Evolutionary conservation across 2,797 vertebrate species (phyloP), one percentile per base, ranked within the genome.

Genomic region (Sus cebifrons): DNA sequence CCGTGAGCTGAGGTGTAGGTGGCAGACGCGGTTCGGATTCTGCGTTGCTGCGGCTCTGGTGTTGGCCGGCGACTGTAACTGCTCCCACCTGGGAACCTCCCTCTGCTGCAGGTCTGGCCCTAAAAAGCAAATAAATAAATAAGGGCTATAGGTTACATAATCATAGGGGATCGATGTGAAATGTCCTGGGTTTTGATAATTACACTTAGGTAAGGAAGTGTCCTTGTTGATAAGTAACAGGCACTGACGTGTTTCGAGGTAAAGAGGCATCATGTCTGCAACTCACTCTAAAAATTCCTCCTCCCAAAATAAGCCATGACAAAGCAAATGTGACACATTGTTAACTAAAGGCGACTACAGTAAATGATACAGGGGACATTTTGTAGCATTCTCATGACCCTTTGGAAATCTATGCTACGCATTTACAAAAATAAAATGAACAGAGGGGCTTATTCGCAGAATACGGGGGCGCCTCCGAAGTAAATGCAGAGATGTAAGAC

Each of bases 331-430:
- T 60, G 21, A 25, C 36, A 86, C 71, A 91, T 79, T 89, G 4
- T 77, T 90, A 88, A 81, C 49, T 85, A 94, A 86, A 81, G 25
- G 79, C 78, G 62, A 83, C n/a, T 60, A 10, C 71, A 2, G 40
- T 18, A 68, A 84, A 89, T 71, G 5, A 27, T 68, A 68, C 13
- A 54, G 74, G 56, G 27, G 15, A 85, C 85, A 90, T 77, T 85
- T 79, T 95, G 7, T 83, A 44, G 36, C 83, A 62, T 73, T 96
- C 44, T 89, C 77, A 40, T 21, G 81, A 68, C 23, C 70, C 27
- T 92, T 89, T 75, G 44, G 27, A 82, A 91, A 88, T 92, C 23
- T 29, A 5, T 85, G 70, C 65, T 86, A 82, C 96, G 89, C 67
- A n/a, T 40, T 81, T 81, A n/a, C 36, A 36, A 40, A 83, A 91